Percentiles rank a stretch among this genome's conserved stretches.
These are phyloP conservation scores for Catostomus latipinnis DNA, from an alignment of 2,797 vertebrate species.

Conservation along the genomic window DNA sequence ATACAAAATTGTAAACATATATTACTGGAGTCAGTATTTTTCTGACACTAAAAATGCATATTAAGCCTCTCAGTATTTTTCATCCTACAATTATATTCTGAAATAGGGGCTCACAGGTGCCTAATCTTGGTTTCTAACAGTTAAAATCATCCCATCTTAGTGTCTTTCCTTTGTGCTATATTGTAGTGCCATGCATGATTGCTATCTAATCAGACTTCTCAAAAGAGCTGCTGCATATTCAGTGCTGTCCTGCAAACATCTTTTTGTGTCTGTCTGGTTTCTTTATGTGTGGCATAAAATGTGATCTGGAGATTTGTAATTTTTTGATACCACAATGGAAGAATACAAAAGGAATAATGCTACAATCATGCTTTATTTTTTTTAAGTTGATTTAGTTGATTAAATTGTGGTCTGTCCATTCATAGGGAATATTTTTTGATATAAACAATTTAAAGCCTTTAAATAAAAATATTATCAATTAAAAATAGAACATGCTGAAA, in stretches of 20 bases:
- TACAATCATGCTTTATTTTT: no score
- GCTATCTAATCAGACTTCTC: slow-evolving; percentile 78
- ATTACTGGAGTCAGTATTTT: no score
- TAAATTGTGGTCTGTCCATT: background rate
- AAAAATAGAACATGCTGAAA: no score
- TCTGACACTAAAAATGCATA: no score
- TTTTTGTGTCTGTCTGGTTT: slow-evolving; percentile 52
- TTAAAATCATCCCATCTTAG: slow-evolving; percentile 65
- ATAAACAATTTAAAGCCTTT: background rate
- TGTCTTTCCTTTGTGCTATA: slow-evolving; percentile 71
- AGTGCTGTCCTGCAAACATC: slow-evolving; percentile 71
- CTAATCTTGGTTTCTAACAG: slow-evolving; percentile 48
- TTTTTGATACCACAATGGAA: background rate
- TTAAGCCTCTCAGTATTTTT: slow-evolving; percentile 45
- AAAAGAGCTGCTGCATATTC: slow-evolving; percentile 68
- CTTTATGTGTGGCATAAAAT: slow-evolving; percentile 37
- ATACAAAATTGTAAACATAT: no score
- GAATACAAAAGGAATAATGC: no score
- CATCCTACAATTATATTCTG: slow-evolving; percentile 55
- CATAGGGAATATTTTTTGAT: background rate
- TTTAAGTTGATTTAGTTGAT: background rate
- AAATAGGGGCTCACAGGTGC: slow-evolving; percentile 61
- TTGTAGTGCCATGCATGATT: slow-evolving; percentile 76
- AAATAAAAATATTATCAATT: no score
- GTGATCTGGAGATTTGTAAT: background rate